Conservation (phyloP, 1,140 invertebrate species). For the Helicoverpa armigera region DNA sequence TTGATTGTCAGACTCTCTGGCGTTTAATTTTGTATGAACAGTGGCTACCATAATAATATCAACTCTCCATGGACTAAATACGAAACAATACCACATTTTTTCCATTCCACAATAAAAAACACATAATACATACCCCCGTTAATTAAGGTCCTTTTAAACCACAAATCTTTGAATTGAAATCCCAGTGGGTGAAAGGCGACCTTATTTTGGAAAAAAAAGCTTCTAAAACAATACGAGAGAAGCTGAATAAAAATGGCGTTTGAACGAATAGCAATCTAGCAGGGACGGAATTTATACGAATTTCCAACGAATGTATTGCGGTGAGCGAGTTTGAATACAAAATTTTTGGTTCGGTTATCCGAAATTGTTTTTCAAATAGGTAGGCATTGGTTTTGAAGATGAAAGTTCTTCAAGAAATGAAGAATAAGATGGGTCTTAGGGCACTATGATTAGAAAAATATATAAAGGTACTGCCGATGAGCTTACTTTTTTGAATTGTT, state of each 20-base stretch:
- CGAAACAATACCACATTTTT: slow-evolving; percentile 9
- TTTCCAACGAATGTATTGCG: background rate
- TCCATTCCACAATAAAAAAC: slow-evolving; percentile 5
- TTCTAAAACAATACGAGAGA: slow-evolving; percentile 22
- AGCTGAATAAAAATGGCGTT: slow-evolving; percentile 8
- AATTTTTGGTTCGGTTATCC: background rate
- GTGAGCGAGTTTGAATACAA: slow-evolving; percentile 24
- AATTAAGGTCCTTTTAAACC: slow-evolving; percentile 19
- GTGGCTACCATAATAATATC: background rate
- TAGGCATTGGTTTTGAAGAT: background rate
- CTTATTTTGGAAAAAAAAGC: slow-evolving; percentile 26
- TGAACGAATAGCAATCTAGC: slow-evolving; percentile 23
- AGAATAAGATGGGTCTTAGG: no score
- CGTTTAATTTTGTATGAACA: no score
- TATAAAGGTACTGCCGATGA: no score
- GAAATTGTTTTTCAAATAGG: slow-evolving; percentile 14
- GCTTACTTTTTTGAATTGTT: no score
- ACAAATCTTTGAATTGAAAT: slow-evolving; percentile 29
- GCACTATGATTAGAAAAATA: no score
- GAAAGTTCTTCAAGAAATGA: background rate
- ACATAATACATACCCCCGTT: background rate
- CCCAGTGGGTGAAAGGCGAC: background rate
- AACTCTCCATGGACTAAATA: background rate
- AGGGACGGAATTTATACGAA: slow-evolving; percentile 14
- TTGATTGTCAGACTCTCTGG: no score